A percentile compares a stretch with the other conserved stretches of the same genome.
These are phyloP conservation scores for Macropus fuliginosus DNA, from an alignment of 2,797 vertebrate species.

Conservation along the genomic window DNA sequence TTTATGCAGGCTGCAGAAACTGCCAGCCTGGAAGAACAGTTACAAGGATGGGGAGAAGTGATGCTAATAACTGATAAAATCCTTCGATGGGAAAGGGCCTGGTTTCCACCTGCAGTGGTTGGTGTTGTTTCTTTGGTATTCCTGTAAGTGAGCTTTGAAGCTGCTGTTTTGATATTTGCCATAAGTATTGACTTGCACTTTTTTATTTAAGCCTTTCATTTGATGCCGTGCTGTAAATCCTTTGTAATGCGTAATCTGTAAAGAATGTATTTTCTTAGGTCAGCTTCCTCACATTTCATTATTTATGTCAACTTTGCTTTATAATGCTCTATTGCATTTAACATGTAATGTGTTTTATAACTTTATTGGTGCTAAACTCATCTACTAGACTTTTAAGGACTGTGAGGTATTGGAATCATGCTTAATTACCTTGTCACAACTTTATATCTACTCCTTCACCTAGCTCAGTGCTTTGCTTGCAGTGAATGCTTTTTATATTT, in stretches of 20 bases:
- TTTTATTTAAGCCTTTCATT: not conserved
- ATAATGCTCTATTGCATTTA: not conserved
- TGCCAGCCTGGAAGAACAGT: constrained; percentile 95
- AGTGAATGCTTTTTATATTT: not conserved
- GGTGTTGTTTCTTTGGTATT: constrained; percentile 90
- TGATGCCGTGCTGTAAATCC: constrained; percentile 13
- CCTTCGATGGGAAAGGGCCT: constrained; percentile 96
- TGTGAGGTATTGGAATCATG: constrained; percentile 11
- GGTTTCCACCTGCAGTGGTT: constrained; percentile 93
- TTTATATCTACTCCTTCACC: not conserved
- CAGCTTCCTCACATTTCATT: constrained; percentile 48
- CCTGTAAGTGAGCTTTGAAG: constrained; percentile 89
- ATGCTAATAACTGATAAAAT: constrained; percentile 93
- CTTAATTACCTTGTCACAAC: not conserved
- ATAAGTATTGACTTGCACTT: constrained; percentile 12
- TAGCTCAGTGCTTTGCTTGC: not conserved
- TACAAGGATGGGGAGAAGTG: constrained; percentile 98
- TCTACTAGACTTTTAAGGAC: not conserved
- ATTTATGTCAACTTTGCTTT: constrained; percentile 37
- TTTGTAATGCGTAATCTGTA: constrained; percentile 52
- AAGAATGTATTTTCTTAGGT: constrained; percentile 60
- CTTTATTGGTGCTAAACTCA: not conserved
- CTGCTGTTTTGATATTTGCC: constrained; percentile 17
- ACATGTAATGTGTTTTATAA: not conserved
- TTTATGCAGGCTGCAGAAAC: constrained; percentile 92